A percentile compares a stretch with the other conserved stretches of the same genome.
Evolutionary conservation across 1,140 invertebrate genomes (phyloP).

Genomic region (Belonocnema kinseyi): DNA sequence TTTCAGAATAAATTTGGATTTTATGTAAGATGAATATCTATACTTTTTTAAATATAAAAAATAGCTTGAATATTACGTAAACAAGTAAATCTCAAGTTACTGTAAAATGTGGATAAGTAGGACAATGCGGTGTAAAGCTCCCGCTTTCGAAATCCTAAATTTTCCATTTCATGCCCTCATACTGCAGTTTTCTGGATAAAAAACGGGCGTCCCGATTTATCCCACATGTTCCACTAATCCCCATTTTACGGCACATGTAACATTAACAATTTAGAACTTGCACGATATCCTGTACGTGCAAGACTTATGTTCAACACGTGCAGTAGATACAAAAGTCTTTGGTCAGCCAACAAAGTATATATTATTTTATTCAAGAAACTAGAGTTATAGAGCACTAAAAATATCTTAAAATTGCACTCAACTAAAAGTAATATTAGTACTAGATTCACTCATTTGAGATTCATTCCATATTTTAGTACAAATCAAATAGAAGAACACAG

Average conservation of each 20-base stretch:
- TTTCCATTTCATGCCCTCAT: too few species aligned
- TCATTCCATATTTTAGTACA: conserved; percentile 15
- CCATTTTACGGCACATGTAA: not conserved
- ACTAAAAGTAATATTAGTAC: not conserved
- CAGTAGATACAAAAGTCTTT: conserved; percentile 12
- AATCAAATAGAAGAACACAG: not conserved
- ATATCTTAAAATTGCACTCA: conserved; percentile 21
- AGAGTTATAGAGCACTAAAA: not conserved
- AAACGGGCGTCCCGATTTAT: too few species aligned
- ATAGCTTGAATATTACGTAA: too few species aligned
- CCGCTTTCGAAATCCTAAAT: too few species aligned
- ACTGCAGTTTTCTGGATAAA: too few species aligned
- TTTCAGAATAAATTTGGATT: too few species aligned
- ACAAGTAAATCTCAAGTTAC: too few species aligned
- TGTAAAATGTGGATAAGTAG: too few species aligned
- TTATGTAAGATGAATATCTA: too few species aligned
- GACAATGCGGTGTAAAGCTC: too few species aligned
- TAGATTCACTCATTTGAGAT: conserved; percentile 20
- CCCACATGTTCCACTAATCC: too few species aligned
- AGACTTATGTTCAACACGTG: not conserved
- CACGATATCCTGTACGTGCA: not conserved
- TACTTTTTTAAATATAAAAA: too few species aligned
- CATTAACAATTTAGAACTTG: not conserved
- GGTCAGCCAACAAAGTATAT: not conserved
- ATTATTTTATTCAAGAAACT: conserved; percentile 23